Evolutionary conservation across 2,113 vertebrate species (phyloP).

Genomic region (Trichechus manatus): DNA sequence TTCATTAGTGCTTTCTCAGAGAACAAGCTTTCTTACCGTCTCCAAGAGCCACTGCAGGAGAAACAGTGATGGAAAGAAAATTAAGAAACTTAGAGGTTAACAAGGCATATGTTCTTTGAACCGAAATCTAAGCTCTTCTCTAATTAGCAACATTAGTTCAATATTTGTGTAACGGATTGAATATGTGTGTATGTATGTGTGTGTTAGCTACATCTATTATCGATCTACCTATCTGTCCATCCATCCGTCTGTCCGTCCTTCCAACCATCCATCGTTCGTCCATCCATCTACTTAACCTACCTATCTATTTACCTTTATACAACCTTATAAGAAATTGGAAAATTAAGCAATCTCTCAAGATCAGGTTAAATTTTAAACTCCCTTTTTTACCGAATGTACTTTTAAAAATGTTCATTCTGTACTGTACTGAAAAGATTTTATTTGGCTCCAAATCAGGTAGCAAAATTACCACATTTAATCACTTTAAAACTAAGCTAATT

Average conservation of each 20-base stretch:
- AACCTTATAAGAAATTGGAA: neutral
- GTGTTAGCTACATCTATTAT: neutral
- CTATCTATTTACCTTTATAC: neutral
- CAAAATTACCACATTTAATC: constrained; percentile 51
- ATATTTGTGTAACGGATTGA: neutral
- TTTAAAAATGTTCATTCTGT: constrained; percentile 49
- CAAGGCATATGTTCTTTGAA: neutral
- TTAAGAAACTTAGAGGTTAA: neutral
- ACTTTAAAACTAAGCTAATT: constrained; percentile 57
- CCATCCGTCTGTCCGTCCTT: neutral
- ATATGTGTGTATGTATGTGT: neutral
- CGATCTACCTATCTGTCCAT: neutral
- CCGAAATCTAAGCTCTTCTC: neutral
- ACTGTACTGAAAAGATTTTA: constrained; percentile 37
- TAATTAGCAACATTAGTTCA: neutral
- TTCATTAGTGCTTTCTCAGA: neutral
- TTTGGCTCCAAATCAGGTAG: constrained; percentile 23
- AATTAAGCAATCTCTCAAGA: neutral
- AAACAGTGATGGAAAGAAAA: neutral
- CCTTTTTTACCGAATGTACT: neutral
- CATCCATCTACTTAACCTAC: neutral
- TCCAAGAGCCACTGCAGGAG: neutral
- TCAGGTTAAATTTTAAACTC: neutral
- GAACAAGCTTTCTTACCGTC: neutral
- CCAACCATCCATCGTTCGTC: neutral